Base-by-base conservation (phyloP, 2,797 vertebrate species). In the Numenius phaeopus region DNA sequence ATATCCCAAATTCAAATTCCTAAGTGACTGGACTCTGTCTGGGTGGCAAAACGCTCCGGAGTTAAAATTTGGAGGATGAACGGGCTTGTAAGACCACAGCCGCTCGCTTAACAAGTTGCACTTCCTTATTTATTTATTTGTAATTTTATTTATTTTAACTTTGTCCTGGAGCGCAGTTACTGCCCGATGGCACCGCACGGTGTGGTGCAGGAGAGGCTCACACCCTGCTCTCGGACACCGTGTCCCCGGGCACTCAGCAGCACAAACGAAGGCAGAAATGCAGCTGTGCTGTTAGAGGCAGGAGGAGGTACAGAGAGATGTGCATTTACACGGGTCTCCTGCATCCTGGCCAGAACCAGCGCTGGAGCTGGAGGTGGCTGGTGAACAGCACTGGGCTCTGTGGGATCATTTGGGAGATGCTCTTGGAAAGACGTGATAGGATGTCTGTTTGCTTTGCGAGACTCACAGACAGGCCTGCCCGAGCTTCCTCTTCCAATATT, bases 391-490 rank as follows among this genome's bases (percentile, higher is more conserved):
- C 47, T 5, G 59, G 26, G 49, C 11, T 50, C 70, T 57, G 37
- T 0, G 1, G 78, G 29, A 11, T 61, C 1, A 0, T 27, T 2
- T 30, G 27, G 61, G 90, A 69, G 14, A n/a, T 47, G 69, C 39
- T 88, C 20, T 55, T 70, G 81, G 69, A 32, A 90, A 17, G 27
- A 10, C 0, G 0, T 3, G 7, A 1, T 1, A 1, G 58, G 37
- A 32, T 17, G 24, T 10, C 58, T 40, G n/a, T 40, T 40, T 27
- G 72, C 32, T 62, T 27, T 62, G 29, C 1, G 30, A 55, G 52
- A 18, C 52, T 32, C 7, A 2, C 3, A 12, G 34, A 13, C 8
- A 17, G 50, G 7, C 19, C 64, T 76, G 40, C n/a, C 29, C 0
- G 0, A 70, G 44, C 11, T 70, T 59, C 70, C 27, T 22, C 57